Conservation (phyloP, 2,113 vertebrate species). For the Chroicocephalus ridibundus region DNA sequence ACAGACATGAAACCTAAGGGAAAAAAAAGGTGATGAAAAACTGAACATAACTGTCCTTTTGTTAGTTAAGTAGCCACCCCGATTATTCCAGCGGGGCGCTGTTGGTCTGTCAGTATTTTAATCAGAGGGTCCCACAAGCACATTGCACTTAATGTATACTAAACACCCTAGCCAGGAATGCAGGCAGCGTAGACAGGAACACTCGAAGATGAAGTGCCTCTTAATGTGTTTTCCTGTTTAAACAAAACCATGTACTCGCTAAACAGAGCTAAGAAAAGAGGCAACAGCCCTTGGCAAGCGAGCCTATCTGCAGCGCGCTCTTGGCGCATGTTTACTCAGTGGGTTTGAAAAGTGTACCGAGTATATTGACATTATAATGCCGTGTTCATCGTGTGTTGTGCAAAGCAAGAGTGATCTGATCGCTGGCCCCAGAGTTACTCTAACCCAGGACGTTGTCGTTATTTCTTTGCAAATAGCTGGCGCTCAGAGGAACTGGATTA, state of each 20-base stretch:
- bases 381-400: fast-evolving
- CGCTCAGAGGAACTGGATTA: not conserved
- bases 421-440: not conserved
- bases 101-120: not conserved
- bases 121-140: not conserved
- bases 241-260: not conserved
- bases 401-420: not conserved
- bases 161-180: slow-evolving; percentile 15
- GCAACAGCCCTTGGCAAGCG: slow-evolving; percentile 1
- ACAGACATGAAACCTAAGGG: not conserved
- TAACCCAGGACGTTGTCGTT: fast-evolving
- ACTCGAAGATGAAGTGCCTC: slow-evolving; percentile 42
- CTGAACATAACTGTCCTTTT: not conserved
- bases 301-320: not conserved
- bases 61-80: not conserved
- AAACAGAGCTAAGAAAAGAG: not conserved
- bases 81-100: fast-evolving
- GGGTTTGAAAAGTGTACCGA: not conserved
- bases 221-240: slow-evolving; percentile 51
- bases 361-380: not conserved
- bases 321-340: not conserved
- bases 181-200: slow-evolving; percentile 1
- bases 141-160: not conserved
- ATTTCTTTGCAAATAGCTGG: not conserved
- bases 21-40: not conserved